These are phyloP conservation scores for Crenichthys baileyi DNA, from an alignment of 2,797 vertebrate genomes.

Conservation along the genomic window DNA sequence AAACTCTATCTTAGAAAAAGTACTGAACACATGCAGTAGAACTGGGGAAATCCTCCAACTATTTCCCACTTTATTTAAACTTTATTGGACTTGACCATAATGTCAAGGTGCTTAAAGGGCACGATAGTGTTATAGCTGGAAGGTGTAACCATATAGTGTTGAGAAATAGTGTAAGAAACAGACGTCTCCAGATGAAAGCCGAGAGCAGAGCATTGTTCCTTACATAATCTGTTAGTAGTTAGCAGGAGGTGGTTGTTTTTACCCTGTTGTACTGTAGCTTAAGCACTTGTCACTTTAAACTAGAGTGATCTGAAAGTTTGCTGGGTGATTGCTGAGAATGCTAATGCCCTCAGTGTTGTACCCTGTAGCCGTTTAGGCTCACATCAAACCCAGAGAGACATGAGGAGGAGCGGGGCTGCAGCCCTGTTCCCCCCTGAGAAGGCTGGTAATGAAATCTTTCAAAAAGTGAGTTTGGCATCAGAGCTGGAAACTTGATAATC, in stretches of 20 bases:
- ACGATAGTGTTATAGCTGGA: conserved; percentile 54
- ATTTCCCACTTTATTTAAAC: conserved; percentile 21
- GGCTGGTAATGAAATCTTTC: conserved; percentile 76
- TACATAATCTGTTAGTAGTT: conserved; percentile 79
- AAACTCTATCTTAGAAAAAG: background rate
- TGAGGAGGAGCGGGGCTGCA: conserved; percentile 80
- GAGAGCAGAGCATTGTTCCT: conserved; percentile 43
- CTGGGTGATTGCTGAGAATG: conserved; percentile 82
- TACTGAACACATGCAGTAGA: too few species aligned
- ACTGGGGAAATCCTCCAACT: background rate
- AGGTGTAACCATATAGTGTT: conserved; percentile 74
- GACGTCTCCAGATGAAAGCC: conserved; percentile 63
- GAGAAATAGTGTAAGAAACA: conserved; percentile 61
- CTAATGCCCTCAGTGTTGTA: conserved; percentile 78
- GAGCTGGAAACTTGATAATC: conserved; percentile 62
- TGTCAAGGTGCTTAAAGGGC: conserved; percentile 24
- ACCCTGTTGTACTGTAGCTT: conserved; percentile 78
- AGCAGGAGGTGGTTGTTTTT: conserved; percentile 81
- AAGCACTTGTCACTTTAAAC: conserved; percentile 84
- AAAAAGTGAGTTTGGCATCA: conserved; percentile 83
- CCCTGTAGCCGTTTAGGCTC: conserved; percentile 81
- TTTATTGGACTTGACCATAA: conserved; percentile 45
- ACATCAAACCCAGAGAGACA: conserved; percentile 85
- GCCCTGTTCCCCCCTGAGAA: conserved; percentile 73
- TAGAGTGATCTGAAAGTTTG: conserved; percentile 83